Evolutionary conservation across 2,797 vertebrate genomes (phyloP), one percentile per base, ranked within the genome.

Genomic region (Poecilia picta): DNA sequence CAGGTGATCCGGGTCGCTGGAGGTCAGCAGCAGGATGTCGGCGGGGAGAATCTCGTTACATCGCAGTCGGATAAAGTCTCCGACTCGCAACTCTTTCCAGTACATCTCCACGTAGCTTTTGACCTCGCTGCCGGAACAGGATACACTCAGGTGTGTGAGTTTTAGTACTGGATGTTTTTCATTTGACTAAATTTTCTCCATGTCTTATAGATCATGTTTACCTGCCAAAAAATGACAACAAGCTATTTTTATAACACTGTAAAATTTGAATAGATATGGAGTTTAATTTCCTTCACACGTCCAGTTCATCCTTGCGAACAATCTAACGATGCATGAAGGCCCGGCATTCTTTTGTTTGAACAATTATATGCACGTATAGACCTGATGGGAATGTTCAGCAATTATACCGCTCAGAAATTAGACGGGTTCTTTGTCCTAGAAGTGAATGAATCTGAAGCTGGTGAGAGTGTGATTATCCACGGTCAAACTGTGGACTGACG

Each of bases 31-130:
- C 84, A 99, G 84, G 46, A 99, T 96, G 64, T 99, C 98, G 0
- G 98, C 97, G 0, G 98, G 97, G 75, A 99, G 96, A 91, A 98
- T 97, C 94, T 99, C 98, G 33, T 99, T 99, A 81, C 98, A 99
- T 49, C 96, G 96, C 62, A 99, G 96, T 73, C 94, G 96, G 86
- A 99, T 96, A 33, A 99, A 99, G 91, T 99, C 98, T 74, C 98
- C 98, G 1, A 99, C 98, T 3, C 88, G 89, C 55, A 97, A 93
- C 89, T 99, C 97, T 93, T 98, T 98, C 98, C 98, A 99, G 94
- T 96, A 98, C 82, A 95, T 97, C 92, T 95, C 97, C 92, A 96
- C 93, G 0, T 97, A 99, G 74, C 95, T 96, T 73, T 95, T 93
- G 82, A 97, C 96, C 49, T 79, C 93, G 91, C 98, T 99, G 89